Percentiles rank a stretch among this genome's conserved stretches.
These are phyloP conservation scores for Rhagonycha lutea DNA, from an alignment of 2,888 invertebrate genomes.

Conservation along the genomic window DNA sequence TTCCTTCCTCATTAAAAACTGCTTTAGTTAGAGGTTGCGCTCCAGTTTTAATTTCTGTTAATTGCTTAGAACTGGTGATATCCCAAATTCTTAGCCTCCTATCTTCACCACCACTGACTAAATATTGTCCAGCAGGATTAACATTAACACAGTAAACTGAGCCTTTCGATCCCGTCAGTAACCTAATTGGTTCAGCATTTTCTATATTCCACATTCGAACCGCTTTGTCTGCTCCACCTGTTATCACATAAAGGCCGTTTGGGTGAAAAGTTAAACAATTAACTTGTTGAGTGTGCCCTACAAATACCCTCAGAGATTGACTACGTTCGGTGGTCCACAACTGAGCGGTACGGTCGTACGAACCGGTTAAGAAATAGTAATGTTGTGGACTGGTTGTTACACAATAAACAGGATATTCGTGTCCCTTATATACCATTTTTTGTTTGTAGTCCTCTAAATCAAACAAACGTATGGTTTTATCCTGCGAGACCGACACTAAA, in stretches of 20 bases:
- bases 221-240: conserved; percentile 88
- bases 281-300: conserved; percentile 87
- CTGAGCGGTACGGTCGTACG: conserved; percentile 79
- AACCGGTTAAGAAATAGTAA: conserved; percentile 77
- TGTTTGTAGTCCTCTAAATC: conserved; percentile 42
- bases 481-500: conserved; percentile 48
- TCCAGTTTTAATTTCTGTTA: conserved; percentile 69
- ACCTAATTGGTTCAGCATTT: conserved; percentile 79
- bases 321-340: conserved; percentile 76
- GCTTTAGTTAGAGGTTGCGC: conserved; percentile 65
- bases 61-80: conserved; percentile 64
- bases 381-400: conserved; percentile 71
- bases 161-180: conserved; percentile 78
- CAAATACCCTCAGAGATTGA: conserved; percentile 81
- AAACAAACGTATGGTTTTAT: conserved; percentile 48
- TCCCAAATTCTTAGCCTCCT: conserved; percentile 76
- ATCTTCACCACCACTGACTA: conserved; percentile 85
- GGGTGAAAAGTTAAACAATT: conserved; percentile 91
- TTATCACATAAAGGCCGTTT: conserved; percentile 86
- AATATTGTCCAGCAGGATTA: conserved; percentile 80
- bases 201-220: conserved; percentile 86
- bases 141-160: conserved; percentile 78
- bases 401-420: conserved; percentile 89
- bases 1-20: conserved; percentile 64
- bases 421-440: conserved; percentile 64